Conservation (phyloP, 2,797 vertebrate genomes). For the Chromobotia macracanthus region DNA sequence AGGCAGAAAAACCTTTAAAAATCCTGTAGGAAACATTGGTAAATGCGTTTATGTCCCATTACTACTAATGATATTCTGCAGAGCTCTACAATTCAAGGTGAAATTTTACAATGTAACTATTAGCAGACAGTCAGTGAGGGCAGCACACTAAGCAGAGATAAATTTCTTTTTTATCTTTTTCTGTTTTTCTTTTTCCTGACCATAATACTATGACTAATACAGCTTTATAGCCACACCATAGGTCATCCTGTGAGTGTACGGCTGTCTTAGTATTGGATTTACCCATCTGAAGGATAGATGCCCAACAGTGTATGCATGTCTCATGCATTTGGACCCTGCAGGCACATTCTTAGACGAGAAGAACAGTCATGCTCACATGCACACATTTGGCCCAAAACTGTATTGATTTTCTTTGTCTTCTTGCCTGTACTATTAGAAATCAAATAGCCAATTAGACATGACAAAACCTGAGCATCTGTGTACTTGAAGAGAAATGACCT, state of each 20-base stretch:
- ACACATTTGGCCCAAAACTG: conserved; percentile 15
- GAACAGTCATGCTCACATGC: not conserved
- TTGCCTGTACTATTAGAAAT: conserved; percentile 19
- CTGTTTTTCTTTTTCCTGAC: not conserved
- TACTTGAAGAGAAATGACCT: not conserved
- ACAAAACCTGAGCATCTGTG: not conserved
- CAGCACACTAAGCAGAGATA: not conserved
- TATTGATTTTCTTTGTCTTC: conserved; percentile 18
- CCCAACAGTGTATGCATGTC: conserved; percentile 12
- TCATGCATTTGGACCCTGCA: conserved; percentile 5
- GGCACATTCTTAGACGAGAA: not conserved
- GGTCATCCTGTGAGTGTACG: conserved; percentile 1
- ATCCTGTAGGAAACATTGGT: no score
- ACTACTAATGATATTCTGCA: not conserved
- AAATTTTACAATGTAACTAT: not conserved
- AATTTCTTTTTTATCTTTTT: no score
- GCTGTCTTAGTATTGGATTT: not conserved
- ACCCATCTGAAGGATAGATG: not conserved
- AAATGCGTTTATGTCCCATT: not conserved
- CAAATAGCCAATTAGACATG: conserved; percentile 23
- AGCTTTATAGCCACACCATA: not conserved
- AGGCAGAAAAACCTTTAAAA: no score
- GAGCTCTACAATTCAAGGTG: not conserved
- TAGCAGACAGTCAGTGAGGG: not conserved
- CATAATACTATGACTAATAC: not conserved